phyloP scores from a whole-genome alignment of 2,113 vertebrate species.

The Probosciger aterrimus region DNA sequence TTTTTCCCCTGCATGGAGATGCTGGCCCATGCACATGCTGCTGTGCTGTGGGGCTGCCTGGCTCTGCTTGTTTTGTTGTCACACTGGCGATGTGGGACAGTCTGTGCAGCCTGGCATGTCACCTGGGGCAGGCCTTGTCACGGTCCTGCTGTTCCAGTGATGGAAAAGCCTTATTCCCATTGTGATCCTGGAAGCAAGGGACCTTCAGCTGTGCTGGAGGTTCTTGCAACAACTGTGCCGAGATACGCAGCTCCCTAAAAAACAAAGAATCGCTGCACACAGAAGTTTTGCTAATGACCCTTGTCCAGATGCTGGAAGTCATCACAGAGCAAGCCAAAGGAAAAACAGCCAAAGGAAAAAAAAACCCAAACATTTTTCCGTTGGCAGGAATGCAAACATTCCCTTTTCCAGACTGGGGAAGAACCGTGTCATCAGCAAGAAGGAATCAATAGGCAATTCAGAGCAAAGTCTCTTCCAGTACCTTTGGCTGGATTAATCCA shows the following conservation, averaged over 20 bases:
- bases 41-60: not conserved
- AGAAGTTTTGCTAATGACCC: not conserved
- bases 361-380: not conserved
- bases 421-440: not conserved
- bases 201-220: not conserved
- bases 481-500: not conserved
- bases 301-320: not conserved
- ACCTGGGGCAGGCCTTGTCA: not conserved
- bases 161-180: not conserved
- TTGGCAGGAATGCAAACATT: not conserved
- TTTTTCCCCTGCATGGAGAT: not conserved
- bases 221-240: not conserved
- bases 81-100: not conserved
- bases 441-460: not conserved
- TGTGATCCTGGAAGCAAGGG: not conserved
- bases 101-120: not conserved
- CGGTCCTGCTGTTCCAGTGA: not conserved
- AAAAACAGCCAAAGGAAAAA: not conserved
- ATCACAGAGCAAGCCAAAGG: not conserved
- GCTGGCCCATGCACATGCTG: not conserved
- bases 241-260: not conserved
- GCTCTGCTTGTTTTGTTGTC: rapidly evolving
- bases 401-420: not conserved
- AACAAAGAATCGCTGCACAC: not conserved
- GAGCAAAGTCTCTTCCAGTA: not conserved